Conservation (phyloP, 2,113 vertebrate species). For the Pipa parva region DNA sequence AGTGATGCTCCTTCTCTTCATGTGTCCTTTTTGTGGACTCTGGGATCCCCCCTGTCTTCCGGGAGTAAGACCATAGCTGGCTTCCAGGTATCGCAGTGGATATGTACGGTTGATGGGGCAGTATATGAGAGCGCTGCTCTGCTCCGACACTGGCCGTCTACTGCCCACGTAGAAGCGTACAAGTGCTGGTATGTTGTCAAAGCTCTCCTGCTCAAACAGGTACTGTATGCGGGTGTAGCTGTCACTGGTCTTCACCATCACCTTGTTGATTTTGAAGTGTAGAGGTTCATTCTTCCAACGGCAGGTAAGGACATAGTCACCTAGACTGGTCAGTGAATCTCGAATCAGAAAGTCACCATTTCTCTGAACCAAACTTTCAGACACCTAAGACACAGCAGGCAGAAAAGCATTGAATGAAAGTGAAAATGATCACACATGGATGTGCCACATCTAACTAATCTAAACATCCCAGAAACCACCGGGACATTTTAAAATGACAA, state of each 20-base stretch:
- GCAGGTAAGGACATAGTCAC: slow-evolving; percentile 88
- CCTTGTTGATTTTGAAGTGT: slow-evolving; percentile 95
- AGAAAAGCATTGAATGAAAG: background rate
- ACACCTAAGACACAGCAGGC: slow-evolving; percentile 79
- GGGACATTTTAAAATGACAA: no score
- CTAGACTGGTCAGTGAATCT: slow-evolving; percentile 82
- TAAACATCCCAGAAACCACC: no score
- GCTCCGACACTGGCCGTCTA: slow-evolving; percentile 79
- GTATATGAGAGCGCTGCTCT: slow-evolving; percentile 83
- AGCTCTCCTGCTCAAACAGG: slow-evolving; percentile 86
- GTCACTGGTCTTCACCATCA: slow-evolving; percentile 83
- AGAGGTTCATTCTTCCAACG: slow-evolving; percentile 87
- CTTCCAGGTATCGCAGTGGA: slow-evolving; percentile 93
- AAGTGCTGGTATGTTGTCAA: slow-evolving; percentile 84
- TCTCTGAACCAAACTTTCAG: slow-evolving; percentile 83
- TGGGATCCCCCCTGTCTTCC: slow-evolving; percentile 71
- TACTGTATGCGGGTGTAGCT: slow-evolving; percentile 81
- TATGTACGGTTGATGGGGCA: slow-evolving; percentile 93
- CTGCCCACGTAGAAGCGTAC: slow-evolving; percentile 87
- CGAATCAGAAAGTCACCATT: slow-evolving; percentile 92
- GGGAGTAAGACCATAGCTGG: slow-evolving; percentile 82
- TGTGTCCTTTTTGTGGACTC: slow-evolving; percentile 80
- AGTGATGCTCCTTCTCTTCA: slow-evolving; percentile 92
- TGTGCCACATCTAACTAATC: no score
- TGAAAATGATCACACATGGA: no score